Evolutionary conservation across 2,888 invertebrate species (phyloP).

Genomic region (Hyppa rectilinea): DNA sequence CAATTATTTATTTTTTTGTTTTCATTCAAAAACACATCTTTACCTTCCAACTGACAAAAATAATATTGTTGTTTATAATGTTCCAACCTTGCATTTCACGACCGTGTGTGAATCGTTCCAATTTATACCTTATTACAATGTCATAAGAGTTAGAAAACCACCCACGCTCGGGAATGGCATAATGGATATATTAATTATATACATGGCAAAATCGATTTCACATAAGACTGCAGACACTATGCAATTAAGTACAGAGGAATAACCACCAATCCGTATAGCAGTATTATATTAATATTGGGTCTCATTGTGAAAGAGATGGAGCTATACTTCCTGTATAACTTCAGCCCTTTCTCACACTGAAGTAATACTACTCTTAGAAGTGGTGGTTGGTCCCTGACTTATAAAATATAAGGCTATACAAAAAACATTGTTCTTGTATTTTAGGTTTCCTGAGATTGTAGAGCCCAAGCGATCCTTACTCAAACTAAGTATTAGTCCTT

Average conservation of each 20-base stretch:
- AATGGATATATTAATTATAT: not conserved
- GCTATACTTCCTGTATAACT: too few relatives aligned
- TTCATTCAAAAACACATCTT: slow-evolving; percentile 7
- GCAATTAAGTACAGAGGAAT: too few relatives aligned
- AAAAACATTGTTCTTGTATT: too few relatives aligned
- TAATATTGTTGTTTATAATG: not conserved
- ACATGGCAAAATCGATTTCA: not conserved
- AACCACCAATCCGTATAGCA: too few relatives aligned
- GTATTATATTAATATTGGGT: too few relatives aligned
- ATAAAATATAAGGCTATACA: too few relatives aligned
- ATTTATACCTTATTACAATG: slow-evolving; percentile 4
- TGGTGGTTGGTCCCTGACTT: too few relatives aligned
- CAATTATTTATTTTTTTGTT: slow-evolving; percentile 16
- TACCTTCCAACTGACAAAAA: slow-evolving; percentile 10
- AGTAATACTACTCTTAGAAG: too few relatives aligned
- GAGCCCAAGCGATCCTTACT: not conserved
- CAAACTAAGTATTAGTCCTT: not conserved
- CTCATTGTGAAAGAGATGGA: too few relatives aligned
- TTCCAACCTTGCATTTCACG: not conserved
- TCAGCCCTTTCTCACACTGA: too few relatives aligned
- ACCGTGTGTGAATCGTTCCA: not conserved
- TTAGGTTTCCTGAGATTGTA: too few relatives aligned
- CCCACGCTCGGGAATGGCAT: not conserved
- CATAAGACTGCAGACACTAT: slow-evolving; percentile 3
- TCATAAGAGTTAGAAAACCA: not conserved